These are phyloP conservation scores for Sturnira hondurensis DNA, from an alignment of 2,113 vertebrate species.

Conservation along the genomic window DNA sequence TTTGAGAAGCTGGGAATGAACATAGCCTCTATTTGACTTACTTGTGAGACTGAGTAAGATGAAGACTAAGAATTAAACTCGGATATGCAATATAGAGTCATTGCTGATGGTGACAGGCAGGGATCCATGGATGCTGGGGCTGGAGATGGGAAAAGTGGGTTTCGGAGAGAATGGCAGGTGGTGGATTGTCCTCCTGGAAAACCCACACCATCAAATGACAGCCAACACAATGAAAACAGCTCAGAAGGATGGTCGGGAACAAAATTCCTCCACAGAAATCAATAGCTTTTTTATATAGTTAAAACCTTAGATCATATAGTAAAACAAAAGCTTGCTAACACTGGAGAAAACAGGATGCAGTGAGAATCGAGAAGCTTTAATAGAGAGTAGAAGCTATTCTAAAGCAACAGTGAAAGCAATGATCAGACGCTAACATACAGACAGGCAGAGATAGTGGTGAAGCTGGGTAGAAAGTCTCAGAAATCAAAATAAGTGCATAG, in stretches of 20 bases:
- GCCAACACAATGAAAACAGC: no score
- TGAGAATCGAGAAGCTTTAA: no score
- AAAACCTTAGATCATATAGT: not conserved
- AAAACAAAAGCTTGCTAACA: not conserved
- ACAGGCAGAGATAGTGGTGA: not conserved
- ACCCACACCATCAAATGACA: not conserved
- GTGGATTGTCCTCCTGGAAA: not conserved
- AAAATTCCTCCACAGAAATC: not conserved
- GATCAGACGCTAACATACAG: not conserved
- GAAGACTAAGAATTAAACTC: not conserved
- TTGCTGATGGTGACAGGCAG: rapidly evolving
- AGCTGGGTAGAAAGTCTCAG: not conserved
- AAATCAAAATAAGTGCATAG: not conserved
- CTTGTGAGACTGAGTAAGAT: not conserved
- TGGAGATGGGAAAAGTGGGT: not conserved
- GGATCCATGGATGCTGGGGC: not conserved
- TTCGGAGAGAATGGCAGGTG: not conserved
- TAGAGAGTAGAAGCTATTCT: not conserved
- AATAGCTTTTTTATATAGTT: not conserved
- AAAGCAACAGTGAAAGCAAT: not conserved
- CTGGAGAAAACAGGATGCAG: not conserved
- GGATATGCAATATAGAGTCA: no score
- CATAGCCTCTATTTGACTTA: no score
- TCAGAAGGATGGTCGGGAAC: not conserved
- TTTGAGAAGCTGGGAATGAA: not conserved